Evolutionary conservation across 92 coral and sea anemone species (phyloP), one percentile per base, ranked within the genome.

Genomic region (Blastomussa wellsi): DNA sequence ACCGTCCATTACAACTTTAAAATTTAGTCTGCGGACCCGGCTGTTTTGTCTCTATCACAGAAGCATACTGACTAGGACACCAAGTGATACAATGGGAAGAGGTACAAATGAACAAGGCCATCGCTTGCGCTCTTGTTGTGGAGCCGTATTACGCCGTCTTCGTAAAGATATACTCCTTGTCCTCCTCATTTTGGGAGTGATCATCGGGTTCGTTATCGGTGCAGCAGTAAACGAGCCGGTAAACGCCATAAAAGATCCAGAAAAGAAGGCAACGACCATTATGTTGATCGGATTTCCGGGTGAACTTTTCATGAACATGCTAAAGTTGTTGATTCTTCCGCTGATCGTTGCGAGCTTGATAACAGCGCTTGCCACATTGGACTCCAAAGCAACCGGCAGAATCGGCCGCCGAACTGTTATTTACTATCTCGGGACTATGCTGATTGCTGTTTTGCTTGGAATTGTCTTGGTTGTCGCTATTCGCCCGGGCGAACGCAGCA

Each of bases 271-370:
- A 0, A 90, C 95, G 2, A 82, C 91, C 36, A 80, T 95, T 29
- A 94, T 95, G 95, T 77, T 94, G 90, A 90, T 95, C 36, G 95
- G 98, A 1, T 95, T 95, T 77, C 97, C 97, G 28, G 98, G 98
- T 16, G 98, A 95, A 52, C 90, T 95, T 65, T 95, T 95, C 87
- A 92, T 95, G 90, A 95, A 95, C 89, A 90, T 94, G 89, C 84
- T 95, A 0, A 95, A 95, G 87, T 51, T 95, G 82, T 77, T 95
- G 70, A 93, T 95, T 37, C 88, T 95, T 3, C 98, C 98, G 0
- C 90, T 95, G 29, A 92, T 95, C 38, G 92, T 94, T 1, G 95
- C 98, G 3, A 95, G 98, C 84, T 82, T 95, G 48, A 82, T 95
- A 39, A 74, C 93, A 49, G 98, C 98, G 14, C 88, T 95, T 15